phyloP scores from a whole-genome alignment of 2,888 invertebrate species.

The Lasioglossum zephyrum region DNA sequence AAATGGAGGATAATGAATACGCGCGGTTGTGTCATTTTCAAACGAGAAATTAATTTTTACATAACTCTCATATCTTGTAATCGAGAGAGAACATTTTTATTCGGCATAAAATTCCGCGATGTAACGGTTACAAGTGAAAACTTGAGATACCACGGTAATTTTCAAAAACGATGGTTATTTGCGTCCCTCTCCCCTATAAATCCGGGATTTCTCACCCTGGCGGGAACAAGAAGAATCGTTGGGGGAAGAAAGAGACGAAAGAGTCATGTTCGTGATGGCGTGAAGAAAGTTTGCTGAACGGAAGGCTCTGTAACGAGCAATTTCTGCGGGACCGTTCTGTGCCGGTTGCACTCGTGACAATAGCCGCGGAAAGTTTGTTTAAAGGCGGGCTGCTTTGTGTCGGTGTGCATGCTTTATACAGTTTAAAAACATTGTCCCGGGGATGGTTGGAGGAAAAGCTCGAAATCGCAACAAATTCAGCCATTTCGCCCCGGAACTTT shows the following conservation, averaged over 20 bases:
- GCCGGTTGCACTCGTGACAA: conserved; percentile 19
- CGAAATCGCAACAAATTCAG: neutral
- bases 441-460: neutral
- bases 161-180: neutral
- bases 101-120: neutral
- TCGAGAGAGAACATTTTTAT: neutral
- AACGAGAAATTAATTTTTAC: neutral
- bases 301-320: conserved; percentile 57
- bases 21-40: neutral
- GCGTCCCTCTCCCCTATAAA: neutral
- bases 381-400: conserved; percentile 17
- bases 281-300: conserved; percentile 42
- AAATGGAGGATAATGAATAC: no score
- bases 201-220: neutral
- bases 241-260: conserved; percentile 57
- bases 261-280: conserved; percentile 44
- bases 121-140: neutral
- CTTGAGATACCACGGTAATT: neutral
- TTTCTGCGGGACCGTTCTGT: conserved; percentile 48
- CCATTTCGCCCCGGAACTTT: neutral
- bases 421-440: conserved; percentile 23
- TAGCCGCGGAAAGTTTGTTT: conserved; percentile 19
- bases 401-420: neutral
- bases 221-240: conserved; percentile 55
- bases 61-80: neutral